phyloP scores from a whole-genome alignment of 2,888 invertebrate genomes.

The Eupithecia centaureata region DNA sequence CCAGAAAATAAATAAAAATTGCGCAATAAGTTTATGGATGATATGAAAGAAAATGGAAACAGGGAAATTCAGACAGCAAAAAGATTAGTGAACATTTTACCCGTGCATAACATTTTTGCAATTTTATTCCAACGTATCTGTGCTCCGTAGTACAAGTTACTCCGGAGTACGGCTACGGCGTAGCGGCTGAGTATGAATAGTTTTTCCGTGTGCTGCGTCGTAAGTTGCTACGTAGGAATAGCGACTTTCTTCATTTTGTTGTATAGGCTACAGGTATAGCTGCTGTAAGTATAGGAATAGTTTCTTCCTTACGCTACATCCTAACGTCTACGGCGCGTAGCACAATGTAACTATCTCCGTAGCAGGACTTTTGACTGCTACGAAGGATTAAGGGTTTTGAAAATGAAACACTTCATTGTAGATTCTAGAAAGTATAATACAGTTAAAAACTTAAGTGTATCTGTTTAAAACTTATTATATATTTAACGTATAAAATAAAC shows the following conservation, averaged over 20 bases:
- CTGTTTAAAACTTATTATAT: too few species aligned
- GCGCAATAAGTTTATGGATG: neutral
- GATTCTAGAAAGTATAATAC: too few species aligned
- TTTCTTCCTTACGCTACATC: neutral
- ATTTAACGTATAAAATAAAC: too few species aligned
- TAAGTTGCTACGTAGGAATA: neutral
- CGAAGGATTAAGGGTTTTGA: neutral
- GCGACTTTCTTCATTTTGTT: neutral
- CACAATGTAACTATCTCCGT: too few species aligned
- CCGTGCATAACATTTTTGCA: neutral
- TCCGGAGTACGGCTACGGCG: neutral
- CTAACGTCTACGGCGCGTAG: neutral
- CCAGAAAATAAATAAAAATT: too few species aligned
- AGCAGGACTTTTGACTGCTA: too few species aligned
- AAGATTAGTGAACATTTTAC: neutral
- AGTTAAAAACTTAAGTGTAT: too few species aligned
- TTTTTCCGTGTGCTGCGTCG: neutral
- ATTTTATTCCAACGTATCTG: neutral
- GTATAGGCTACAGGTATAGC: neutral
- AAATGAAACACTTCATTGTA: too few species aligned
- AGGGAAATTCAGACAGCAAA: neutral
- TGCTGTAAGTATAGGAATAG: neutral
- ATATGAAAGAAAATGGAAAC: neutral
- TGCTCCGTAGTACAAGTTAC: neutral
- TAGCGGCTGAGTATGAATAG: neutral